phyloP scores from a whole-genome alignment of 2,888 invertebrate genomes.

The Drosophila kuntzei region DNA sequence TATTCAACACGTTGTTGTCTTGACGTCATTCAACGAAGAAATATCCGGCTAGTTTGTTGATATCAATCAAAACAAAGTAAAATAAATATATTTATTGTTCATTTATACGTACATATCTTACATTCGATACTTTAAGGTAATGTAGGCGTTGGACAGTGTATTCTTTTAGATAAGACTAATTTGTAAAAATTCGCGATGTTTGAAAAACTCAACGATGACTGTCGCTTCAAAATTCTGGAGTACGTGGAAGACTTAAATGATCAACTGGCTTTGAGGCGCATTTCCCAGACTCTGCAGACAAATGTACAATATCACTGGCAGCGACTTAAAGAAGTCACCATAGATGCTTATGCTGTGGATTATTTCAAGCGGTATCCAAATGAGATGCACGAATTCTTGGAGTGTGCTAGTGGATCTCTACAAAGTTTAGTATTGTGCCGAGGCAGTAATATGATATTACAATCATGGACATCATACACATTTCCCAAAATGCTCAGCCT shows the following conservation, averaged over 20 bases:
- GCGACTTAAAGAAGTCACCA: conserved; percentile 2
- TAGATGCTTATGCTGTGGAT: conserved; percentile 10
- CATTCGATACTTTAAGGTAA: not conserved
- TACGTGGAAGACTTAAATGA: conserved; percentile 45
- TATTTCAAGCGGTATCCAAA: conserved; percentile 11
- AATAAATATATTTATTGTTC: not conserved
- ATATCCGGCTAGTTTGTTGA: not conserved
- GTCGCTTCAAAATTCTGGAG: conserved; percentile 50
- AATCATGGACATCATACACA: conserved; percentile 20
- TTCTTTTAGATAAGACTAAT: not conserved
- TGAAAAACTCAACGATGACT: conserved; percentile 55
- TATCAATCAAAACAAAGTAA: conserved; percentile 4
- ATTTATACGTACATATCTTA: not conserved
- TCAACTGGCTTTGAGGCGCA: conserved; percentile 37
- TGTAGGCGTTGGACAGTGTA: not conserved
- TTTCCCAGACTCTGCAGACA: conserved; percentile 27
- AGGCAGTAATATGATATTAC: not conserved
- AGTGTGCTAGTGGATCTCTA: conserved; percentile 37
- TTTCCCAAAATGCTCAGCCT: conserved; percentile 53
- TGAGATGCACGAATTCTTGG: conserved; percentile 44
- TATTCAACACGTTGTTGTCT: not conserved
- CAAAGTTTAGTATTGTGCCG: conserved; percentile 28
- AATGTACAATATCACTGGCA: conserved; percentile 54
- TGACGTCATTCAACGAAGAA: conserved; percentile 2
- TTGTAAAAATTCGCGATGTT: conserved; percentile 23